phyloP scores from a whole-genome alignment of 2,113 vertebrate species.

The Piliocolobus tephrosceles region DNA sequence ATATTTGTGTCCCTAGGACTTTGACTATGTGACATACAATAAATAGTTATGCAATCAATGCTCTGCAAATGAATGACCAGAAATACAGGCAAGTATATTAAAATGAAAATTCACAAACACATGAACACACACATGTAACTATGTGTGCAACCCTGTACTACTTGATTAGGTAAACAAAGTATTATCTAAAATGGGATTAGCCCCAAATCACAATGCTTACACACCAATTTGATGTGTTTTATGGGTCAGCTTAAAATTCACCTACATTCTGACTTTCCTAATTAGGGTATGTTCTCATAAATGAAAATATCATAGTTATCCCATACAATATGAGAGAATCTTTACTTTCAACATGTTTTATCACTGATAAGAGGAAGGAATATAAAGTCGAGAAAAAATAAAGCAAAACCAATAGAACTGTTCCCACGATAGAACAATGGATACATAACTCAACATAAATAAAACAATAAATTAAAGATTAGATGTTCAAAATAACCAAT shows the following conservation, averaged over 20 bases:
- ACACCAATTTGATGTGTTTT: neutral
- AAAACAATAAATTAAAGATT: slow-evolving; percentile 24
- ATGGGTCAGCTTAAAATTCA: neutral
- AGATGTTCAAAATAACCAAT: slow-evolving; percentile 15
- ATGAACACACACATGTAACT: neutral
- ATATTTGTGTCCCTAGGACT: neutral
- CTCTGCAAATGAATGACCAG: neutral
- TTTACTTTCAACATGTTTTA: slow-evolving; percentile 40
- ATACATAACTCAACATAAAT: slow-evolving; percentile 3
- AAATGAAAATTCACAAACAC: neutral
- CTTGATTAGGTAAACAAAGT: slow-evolving; percentile 1
- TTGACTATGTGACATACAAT: neutral
- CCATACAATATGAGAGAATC: neutral
- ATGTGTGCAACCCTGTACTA: neutral
- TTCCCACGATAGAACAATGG: neutral
- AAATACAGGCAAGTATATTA: neutral
- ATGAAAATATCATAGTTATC: neutral
- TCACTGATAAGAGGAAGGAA: neutral
- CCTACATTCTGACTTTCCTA: neutral
- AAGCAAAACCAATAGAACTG: slow-evolving; percentile 20
- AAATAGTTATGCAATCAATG: neutral
- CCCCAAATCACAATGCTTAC: neutral
- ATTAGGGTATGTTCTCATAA: neutral
- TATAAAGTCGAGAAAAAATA: neutral
- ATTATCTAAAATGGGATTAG: neutral